Percentiles rank a stretch among this genome's conserved stretches.
Conservation (phyloP, 2,888 invertebrate genomes). For the Cephus spinipes region DNA sequence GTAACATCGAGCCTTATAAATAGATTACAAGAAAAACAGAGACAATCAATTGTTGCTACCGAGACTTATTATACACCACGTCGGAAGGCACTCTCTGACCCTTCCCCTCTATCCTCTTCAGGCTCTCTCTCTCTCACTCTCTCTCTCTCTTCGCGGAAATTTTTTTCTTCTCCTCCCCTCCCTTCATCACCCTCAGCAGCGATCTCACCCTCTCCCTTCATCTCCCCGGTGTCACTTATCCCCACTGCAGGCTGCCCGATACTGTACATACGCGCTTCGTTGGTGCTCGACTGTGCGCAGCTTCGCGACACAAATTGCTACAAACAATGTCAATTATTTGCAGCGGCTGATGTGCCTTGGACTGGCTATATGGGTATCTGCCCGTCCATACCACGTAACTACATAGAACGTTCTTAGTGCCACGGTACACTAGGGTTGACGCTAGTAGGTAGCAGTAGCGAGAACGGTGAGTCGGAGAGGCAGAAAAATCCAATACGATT, state of each 20-base stretch:
- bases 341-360: conserved; percentile 6
- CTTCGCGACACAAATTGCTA: conserved; percentile 43
- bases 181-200: conserved; percentile 23
- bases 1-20: conserved; percentile 22
- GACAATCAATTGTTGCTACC: conserved; percentile 28
- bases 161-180: conserved; percentile 35
- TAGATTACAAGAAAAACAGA: conserved; percentile 27
- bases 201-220: conserved; percentile 27
- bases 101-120: conserved; percentile 21
- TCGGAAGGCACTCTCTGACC: conserved; percentile 11
- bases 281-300: conserved; percentile 19
- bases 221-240: conserved; percentile 21
- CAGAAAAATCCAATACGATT: not conserved
- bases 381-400: not conserved
- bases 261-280: conserved; percentile 4
- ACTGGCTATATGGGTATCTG: not conserved
- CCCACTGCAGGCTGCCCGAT: not conserved
- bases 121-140: conserved; percentile 24
- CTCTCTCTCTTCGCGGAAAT: conserved; percentile 37
- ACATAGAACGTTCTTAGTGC: not conserved
- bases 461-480: not conserved
- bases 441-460: not conserved
- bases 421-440: not conserved
- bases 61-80: conserved; percentile 27
- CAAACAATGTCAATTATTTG: conserved; percentile 41